A percentile compares a stretch with the other conserved stretches of the same genome.
phyloP scores from a whole-genome alignment of 2,888 invertebrate genomes.

The Sesamia inferens region DNA sequence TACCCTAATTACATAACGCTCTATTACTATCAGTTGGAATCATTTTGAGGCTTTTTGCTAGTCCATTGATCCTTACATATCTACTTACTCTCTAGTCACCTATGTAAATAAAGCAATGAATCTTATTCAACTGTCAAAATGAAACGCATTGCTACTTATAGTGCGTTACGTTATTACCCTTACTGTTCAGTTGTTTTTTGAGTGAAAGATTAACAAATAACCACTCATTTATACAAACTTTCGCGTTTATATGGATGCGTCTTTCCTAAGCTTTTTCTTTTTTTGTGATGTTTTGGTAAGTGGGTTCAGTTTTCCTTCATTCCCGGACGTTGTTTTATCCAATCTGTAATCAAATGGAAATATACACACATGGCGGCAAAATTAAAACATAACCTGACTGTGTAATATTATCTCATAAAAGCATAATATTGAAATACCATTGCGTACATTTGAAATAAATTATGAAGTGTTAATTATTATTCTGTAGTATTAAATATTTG shows the following conservation, averaged over 20 bases:
- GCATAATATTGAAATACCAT: not conserved
- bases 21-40: no score
- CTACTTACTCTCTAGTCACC: no score
- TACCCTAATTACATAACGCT: no score
- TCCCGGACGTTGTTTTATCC: not conserved
- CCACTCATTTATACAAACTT: no score
- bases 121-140: no score
- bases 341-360: not conserved
- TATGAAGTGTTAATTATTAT: conserved; percentile 25
- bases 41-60: no score
- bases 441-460: conserved; percentile 21
- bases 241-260: not conserved
- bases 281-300: not conserved
- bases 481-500: conserved; percentile 3
- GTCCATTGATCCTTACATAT: no score
- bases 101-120: no score
- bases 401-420: conserved; percentile 13
- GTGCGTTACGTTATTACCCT: no score
- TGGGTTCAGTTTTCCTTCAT: not conserved
- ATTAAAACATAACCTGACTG: not conserved
- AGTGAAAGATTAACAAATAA: no score
- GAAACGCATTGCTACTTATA: no score
- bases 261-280: not conserved
- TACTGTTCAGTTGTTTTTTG: no score
- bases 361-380: not conserved